Conservation (phyloP, 1,140 invertebrate species). For the Heliconius eleuchia region DNA sequence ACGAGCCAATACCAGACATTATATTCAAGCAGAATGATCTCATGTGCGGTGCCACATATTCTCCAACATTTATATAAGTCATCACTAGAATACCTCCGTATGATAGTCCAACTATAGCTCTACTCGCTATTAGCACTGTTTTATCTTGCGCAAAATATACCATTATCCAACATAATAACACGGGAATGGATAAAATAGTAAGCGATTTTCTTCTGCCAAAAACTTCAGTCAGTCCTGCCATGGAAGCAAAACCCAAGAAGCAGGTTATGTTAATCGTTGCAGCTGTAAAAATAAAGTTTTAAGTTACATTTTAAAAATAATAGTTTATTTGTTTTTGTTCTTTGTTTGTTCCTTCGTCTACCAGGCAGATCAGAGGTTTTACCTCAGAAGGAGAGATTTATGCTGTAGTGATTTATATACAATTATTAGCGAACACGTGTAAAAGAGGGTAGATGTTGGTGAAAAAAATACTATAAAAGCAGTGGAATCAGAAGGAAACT, state of each 20-base stretch:
- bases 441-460: too few species aligned
- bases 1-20: slow-evolving; percentile 23
- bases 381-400: too few species aligned
- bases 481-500: too few species aligned
- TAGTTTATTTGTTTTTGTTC: too few species aligned
- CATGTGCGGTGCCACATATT: slow-evolving; percentile 33
- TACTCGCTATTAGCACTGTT: slow-evolving; percentile 27
- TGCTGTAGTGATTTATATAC: too few species aligned
- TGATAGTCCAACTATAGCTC: slow-evolving; percentile 38
- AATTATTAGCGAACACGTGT: too few species aligned
- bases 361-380: too few species aligned
- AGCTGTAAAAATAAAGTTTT: slow-evolving; percentile 31
- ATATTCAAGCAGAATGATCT: slow-evolving; percentile 39
- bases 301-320: neutral
- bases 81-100: slow-evolving; percentile 36
- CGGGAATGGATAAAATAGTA: slow-evolving; percentile 33
- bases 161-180: slow-evolving; percentile 37
- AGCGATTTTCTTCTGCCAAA: slow-evolving; percentile 36
- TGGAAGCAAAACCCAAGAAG: slow-evolving; percentile 31
- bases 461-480: too few species aligned
- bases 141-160: slow-evolving; percentile 36
- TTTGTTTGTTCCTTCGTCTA: too few species aligned
- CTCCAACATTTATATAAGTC: slow-evolving; percentile 37
- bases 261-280: slow-evolving; percentile 40
- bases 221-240: slow-evolving; percentile 26